These are phyloP conservation scores for Macrotis lagotis DNA, from an alignment of 2,113 vertebrate species.

Conservation along the genomic window DNA sequence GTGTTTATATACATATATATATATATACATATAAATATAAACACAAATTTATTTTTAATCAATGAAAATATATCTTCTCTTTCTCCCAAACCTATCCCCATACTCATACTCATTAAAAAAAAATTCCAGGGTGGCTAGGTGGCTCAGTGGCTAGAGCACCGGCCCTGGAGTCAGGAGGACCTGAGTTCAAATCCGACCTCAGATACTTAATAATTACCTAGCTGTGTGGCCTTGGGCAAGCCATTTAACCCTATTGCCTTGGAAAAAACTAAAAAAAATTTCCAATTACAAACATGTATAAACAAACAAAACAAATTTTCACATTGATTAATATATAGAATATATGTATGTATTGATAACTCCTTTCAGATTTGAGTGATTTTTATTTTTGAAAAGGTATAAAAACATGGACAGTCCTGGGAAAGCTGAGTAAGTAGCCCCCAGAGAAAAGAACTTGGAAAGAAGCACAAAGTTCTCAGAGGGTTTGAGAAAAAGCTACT, in stretches of 20 bases:
- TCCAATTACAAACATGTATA: background rate
- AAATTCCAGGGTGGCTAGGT: no score
- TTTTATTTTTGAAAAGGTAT: background rate
- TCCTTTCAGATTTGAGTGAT: background rate
- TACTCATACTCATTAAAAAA: no score
- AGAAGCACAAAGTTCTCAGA: background rate
- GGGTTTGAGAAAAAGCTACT: background rate
- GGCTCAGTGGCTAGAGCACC: no score
- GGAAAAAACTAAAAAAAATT: background rate
- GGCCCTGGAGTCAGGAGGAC: no score
- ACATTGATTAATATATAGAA: background rate
- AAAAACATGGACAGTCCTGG: background rate
- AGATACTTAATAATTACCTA: no score
- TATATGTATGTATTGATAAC: no score
- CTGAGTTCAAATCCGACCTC: no score
- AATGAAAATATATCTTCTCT: background rate
- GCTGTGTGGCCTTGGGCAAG: no score
- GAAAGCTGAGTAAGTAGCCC: background rate
- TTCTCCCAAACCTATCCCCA: background rate
- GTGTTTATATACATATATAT: background rate
- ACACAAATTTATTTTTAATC: background rate
- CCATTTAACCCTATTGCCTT: no score
- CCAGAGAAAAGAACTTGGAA: background rate
- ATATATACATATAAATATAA: background rate
- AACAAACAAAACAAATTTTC: background rate